Evolutionary conservation across 2,113 vertebrate genomes (phyloP).

Genomic region (Cisticola juncidis): DNA sequence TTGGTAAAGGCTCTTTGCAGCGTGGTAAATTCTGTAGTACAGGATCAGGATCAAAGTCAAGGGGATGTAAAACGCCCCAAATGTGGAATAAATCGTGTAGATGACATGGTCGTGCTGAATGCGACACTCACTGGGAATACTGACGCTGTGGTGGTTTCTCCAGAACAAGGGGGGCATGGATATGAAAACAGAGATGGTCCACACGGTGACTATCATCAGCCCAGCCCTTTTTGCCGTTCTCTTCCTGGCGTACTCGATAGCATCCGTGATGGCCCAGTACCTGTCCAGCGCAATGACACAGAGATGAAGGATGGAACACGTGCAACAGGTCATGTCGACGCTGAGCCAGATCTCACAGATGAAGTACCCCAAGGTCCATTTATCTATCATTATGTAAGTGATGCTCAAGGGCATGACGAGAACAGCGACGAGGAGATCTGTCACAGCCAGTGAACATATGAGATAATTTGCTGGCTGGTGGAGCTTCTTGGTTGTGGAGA

Average conservation of each 20-base stretch:
- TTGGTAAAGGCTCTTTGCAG: conserved; percentile 89
- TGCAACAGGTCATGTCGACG: conserved; percentile 91
- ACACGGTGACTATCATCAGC: conserved; percentile 81
- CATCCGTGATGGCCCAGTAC: conserved; percentile 92
- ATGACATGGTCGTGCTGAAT: conserved; percentile 87
- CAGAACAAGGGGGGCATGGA: conserved; percentile 89
- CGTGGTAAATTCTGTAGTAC: conserved; percentile 88
- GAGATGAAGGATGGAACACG: conserved; percentile 89
- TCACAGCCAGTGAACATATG: conserved; percentile 89
- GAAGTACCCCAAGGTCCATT: conserved; percentile 84
- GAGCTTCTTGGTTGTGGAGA: conserved; percentile 88
- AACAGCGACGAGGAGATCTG: conserved; percentile 86
- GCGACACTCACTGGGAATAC: conserved; percentile 71
- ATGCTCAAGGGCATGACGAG: conserved; percentile 91
- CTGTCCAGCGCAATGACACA: conserved; percentile 89
- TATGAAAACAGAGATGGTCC: conserved; percentile 87
- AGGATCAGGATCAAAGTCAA: conserved; percentile 87
- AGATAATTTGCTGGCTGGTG: conserved; percentile 90
- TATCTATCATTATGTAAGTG: conserved; percentile 84
- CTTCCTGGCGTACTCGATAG: conserved; percentile 84
- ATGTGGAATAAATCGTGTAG: conserved; percentile 89
- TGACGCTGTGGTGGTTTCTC: conserved; percentile 73
- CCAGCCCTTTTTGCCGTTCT: conserved; percentile 80
- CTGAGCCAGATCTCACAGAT: conserved; percentile 89
- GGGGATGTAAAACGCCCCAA: conserved; percentile 89